Evolutionary conservation across 1,140 invertebrate species (phyloP).

Genomic region (Drosophila grimshawi): DNA sequence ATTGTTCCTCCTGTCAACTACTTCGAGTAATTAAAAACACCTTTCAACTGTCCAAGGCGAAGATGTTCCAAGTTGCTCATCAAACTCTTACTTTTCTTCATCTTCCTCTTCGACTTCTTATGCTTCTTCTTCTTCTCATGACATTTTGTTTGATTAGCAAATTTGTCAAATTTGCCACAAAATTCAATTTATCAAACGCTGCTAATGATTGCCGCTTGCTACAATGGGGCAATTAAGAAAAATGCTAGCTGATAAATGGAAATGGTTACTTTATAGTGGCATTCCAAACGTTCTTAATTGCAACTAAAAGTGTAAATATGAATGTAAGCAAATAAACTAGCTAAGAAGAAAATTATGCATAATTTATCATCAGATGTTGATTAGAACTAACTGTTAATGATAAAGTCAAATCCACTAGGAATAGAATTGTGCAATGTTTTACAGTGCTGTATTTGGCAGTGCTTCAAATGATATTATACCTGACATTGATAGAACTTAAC

Average conservation of each 20-base stretch:
- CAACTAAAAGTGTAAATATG: no score
- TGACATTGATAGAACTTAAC: no score
- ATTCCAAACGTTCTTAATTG: background rate
- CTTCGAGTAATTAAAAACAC: conserved; percentile 82
- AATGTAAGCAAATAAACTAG: no score
- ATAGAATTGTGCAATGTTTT: no score
- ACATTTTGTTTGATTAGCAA: conserved; percentile 74
- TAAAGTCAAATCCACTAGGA: no score
- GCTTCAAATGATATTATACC: no score
- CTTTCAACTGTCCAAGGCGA: conserved; percentile 70
- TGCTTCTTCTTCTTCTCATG: background rate
- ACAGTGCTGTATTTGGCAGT: no score
- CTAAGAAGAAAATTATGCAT: no score
- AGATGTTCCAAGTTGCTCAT: conserved; percentile 30
- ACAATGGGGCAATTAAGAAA: background rate
- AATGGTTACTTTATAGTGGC: background rate
- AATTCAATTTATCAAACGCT: conserved; percentile 68
- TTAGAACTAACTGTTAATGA: no score
- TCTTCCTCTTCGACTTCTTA: background rate
- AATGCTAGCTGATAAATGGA: conserved; percentile 3
- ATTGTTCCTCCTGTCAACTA: conserved; percentile 74
- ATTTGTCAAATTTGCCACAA: conserved; percentile 76
- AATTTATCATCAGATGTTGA: no score
- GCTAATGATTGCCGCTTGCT: conserved; percentile 67
- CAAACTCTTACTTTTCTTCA: background rate